Evolutionary conservation across 2,888 invertebrate species (phyloP).

Genomic region (Notocelia uddmanniana): DNA sequence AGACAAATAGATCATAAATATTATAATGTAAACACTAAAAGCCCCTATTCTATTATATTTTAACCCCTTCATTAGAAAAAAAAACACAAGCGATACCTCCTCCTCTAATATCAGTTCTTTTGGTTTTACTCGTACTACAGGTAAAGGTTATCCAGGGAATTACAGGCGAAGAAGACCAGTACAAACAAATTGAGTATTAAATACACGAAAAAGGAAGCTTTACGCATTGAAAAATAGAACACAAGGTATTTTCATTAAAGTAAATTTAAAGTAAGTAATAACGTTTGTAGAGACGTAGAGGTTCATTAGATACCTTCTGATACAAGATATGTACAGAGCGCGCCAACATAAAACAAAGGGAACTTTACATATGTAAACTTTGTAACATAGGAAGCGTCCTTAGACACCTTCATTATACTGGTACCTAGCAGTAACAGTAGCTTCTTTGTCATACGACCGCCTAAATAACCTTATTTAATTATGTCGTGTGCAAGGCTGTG

Average conservation of each 20-base stretch:
- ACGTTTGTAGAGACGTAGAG: conserved; percentile 21
- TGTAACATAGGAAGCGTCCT: conserved; percentile 57
- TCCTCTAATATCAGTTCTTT: too few relatives aligned
- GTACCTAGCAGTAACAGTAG: conserved; percentile 60
- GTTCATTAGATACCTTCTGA: conserved; percentile 41
- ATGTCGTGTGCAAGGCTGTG: conserved; percentile 56
- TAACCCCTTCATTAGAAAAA: too few relatives aligned
- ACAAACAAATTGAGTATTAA: too few relatives aligned
- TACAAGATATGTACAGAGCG: conserved; percentile 29
- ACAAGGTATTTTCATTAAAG: background rate
- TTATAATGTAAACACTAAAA: too few relatives aligned
- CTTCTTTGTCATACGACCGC: conserved; percentile 72
- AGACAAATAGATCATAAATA: too few relatives aligned
- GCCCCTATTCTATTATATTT: too few relatives aligned
- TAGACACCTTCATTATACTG: conserved; percentile 70
- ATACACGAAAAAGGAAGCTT: too few relatives aligned
- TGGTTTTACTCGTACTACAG: too few relatives aligned
- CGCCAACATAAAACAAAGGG: conserved; percentile 37
- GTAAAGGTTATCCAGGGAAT: background rate
- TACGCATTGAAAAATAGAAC: background rate
- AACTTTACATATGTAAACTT: conserved; percentile 40
- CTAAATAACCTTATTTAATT: conserved; percentile 75
- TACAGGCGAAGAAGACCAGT: background rate
- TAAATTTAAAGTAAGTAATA: conserved; percentile 13
- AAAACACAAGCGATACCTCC: too few relatives aligned